A percentile compares a stretch with the other conserved stretches of the same genome.
Evolutionary conservation across 92 coral and sea anemone genomes (phyloP).

Genomic region (Bergia sp.): DNA sequence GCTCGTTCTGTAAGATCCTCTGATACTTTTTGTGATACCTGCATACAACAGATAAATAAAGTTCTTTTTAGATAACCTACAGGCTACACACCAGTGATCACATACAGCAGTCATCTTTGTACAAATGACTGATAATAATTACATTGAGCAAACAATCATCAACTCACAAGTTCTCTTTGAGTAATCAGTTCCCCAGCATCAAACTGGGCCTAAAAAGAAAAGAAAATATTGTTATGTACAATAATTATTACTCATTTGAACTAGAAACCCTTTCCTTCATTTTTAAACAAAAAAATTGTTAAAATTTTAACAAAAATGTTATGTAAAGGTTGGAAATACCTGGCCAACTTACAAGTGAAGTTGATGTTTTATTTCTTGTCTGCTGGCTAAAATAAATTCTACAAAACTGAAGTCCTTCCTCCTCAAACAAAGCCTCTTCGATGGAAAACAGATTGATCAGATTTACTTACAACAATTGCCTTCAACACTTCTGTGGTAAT

Average conservation of each 20-base stretch:
- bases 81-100: background rate
- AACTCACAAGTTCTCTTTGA: constrained; percentile 96
- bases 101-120: background rate
- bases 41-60: background rate
- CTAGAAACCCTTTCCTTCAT: too few relatives aligned
- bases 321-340: too few relatives aligned
- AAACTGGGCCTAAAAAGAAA: constrained; percentile 86
- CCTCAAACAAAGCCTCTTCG: background rate
- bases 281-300: too few relatives aligned
- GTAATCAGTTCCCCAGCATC: constrained; percentile 99
- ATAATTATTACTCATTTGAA: too few relatives aligned
- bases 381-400: too few relatives aligned
- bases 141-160: background rate
- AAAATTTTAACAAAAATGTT: too few relatives aligned
- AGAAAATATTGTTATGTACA: background rate
- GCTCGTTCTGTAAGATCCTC: constrained; percentile 92
- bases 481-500: constrained; percentile 97
- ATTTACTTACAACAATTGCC: constrained; percentile 91
- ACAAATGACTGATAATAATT: background rate
- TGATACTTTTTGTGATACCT: constrained; percentile 98
- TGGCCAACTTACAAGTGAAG: too few relatives aligned
- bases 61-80: background rate
- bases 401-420: background rate
- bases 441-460: background rate
- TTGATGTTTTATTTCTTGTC: too few relatives aligned